These are phyloP conservation scores for Trypoxylus dichotomus DNA, from an alignment of 1,140 invertebrate genomes.

Conservation along the genomic window DNA sequence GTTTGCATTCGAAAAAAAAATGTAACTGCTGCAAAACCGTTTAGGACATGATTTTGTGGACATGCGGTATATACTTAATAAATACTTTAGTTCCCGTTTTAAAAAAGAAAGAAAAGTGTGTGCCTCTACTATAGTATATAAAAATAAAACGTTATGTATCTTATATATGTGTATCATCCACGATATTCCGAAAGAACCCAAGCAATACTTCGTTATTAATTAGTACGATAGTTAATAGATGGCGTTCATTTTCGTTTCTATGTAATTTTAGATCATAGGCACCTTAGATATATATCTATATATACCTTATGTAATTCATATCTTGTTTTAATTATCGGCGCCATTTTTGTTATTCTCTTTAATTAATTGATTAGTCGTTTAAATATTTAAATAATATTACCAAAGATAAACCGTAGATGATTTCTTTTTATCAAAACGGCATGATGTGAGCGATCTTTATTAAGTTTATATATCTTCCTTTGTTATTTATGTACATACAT, in stretches of 20 bases:
- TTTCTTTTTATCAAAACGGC: neutral
- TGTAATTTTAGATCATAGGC: neutral
- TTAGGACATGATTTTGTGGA: too few relatives aligned
- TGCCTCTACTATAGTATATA: too few relatives aligned
- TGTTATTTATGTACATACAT: neutral
- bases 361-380: neutral
- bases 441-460: constrained; percentile 5
- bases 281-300: neutral
- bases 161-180: neutral
- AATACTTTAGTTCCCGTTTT: too few relatives aligned
- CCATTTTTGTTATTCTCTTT: neutral
- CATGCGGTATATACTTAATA: too few relatives aligned
- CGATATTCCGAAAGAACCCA: neutral
- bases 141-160: too few relatives aligned
- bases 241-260: neutral
- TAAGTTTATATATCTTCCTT: neutral
- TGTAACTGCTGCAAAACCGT: too few relatives aligned
- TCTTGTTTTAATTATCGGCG: neutral
- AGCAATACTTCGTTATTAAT: neutral
- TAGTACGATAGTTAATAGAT: neutral
- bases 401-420: constrained; percentile 15
- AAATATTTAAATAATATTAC: constrained; percentile 1
- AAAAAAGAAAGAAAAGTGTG: too few relatives aligned
- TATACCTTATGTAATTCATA: neutral
- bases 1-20: too few relatives aligned